Evolutionary conservation across 2,888 invertebrate genomes (phyloP).

Genomic region (Hofmannophila pseudospretella): DNA sequence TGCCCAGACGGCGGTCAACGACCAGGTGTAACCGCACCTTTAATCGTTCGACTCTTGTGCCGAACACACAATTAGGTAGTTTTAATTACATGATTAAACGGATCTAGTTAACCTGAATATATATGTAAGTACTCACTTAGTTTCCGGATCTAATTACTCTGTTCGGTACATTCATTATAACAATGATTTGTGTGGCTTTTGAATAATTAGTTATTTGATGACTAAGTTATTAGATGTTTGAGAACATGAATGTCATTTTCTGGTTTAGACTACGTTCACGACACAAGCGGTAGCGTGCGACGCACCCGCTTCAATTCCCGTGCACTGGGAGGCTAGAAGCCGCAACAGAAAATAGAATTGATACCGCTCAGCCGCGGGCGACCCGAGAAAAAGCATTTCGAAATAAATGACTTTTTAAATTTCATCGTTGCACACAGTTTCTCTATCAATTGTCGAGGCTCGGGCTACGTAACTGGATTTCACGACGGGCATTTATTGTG

Average conservation of each 20-base stretch:
- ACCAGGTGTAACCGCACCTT: too few relatives aligned
- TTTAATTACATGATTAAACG: too few relatives aligned
- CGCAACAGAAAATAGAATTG: constrained; percentile 74
- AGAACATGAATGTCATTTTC: neutral
- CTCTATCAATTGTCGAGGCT: constrained; percentile 76
- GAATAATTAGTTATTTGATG: too few relatives aligned
- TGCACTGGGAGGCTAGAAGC: constrained; percentile 42
- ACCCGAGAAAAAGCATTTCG: constrained; percentile 75
- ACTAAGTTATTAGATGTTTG: too few relatives aligned
- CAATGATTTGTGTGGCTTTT: too few relatives aligned
- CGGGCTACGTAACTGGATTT: constrained; percentile 71
- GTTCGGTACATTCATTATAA: too few relatives aligned
- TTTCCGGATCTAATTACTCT: too few relatives aligned
- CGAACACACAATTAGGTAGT: too few relatives aligned
- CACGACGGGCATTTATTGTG: constrained; percentile 71
- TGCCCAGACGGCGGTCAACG: too few relatives aligned
- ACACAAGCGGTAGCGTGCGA: constrained; percentile 2
- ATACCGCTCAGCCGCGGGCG: constrained; percentile 70
- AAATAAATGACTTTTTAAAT: constrained; percentile 79
- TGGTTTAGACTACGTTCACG: constrained; percentile 2
- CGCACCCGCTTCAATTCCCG: constrained; percentile 13
- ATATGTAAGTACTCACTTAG: too few relatives aligned
- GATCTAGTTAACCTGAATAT: too few relatives aligned
- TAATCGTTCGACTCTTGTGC: too few relatives aligned
- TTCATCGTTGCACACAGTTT: constrained; percentile 78